Percentiles rank a stretch among this genome's conserved stretches.
These are phyloP conservation scores for Smutsia temminckii DNA, from an alignment of 2,797 vertebrate genomes.

Conservation along the genomic window DNA sequence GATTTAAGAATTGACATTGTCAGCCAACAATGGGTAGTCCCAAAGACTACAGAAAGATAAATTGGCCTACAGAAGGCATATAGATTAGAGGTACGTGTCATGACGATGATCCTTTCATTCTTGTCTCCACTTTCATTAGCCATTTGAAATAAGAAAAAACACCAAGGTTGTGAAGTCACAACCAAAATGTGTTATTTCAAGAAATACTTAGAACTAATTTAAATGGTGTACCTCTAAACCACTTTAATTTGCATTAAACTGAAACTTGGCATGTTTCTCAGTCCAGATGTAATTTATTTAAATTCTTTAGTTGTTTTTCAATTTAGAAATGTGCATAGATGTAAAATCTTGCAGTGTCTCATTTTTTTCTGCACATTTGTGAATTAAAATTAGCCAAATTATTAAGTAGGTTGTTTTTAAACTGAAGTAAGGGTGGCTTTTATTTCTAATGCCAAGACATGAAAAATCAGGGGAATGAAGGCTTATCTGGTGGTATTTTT, in stretches of 20 bases:
- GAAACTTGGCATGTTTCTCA: constrained; percentile 53
- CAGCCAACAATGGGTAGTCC: not conserved
- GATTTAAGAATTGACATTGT: not conserved
- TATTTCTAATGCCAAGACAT: constrained; percentile 1
- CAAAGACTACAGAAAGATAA: not conserved
- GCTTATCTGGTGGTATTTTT: not conserved
- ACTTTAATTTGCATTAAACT: constrained; percentile 30
- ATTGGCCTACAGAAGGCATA: not conserved
- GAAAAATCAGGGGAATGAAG: not conserved
- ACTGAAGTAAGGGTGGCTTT: not conserved
- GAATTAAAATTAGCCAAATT: constrained; percentile 58
- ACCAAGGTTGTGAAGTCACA: not conserved
- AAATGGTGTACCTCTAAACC: not conserved
- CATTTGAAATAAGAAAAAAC: constrained; percentile 26
- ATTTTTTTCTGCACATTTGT: constrained; percentile 42
- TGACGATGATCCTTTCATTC: not conserved
- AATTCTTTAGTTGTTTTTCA: constrained; percentile 64
- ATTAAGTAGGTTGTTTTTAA: constrained; percentile 41
- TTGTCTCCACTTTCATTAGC: not conserved
- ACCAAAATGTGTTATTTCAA: constrained; percentile 34
- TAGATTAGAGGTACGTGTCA: not conserved
- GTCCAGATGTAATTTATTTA: constrained; percentile 63
- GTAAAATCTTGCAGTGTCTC: constrained; percentile 46
- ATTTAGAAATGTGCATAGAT: constrained; percentile 53
- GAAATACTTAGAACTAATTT: constrained; percentile 45